Percentiles rank a stretch among this genome's conserved stretches.
Evolutionary conservation across 64 coral and sea anemone species (phyloP).

Genomic region (Dendronephthya gigantea): DNA sequence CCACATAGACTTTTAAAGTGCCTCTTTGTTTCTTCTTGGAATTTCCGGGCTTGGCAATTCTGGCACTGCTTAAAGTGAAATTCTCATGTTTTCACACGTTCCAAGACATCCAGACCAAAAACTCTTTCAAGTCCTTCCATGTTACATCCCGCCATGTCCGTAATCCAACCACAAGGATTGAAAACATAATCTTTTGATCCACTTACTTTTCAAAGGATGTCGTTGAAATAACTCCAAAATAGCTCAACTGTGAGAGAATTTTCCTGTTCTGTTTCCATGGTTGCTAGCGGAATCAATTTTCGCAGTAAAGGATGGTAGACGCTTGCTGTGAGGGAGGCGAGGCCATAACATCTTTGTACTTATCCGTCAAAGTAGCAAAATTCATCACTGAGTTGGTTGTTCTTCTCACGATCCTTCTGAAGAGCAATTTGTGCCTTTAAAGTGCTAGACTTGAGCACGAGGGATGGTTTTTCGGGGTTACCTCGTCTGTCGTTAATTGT

Average conservation of each 20-base stretch:
- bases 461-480: constrained; percentile 42
- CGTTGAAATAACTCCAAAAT: constrained; percentile 46
- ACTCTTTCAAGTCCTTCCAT: constrained; percentile 22
- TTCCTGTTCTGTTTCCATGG: constrained; percentile 37
- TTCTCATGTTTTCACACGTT: constrained; percentile 42
- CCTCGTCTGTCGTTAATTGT: constrained; percentile 44
- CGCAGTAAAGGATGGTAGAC: constrained; percentile 46
- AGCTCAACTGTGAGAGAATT: constrained; percentile 18
- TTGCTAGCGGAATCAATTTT: constrained; percentile 34
- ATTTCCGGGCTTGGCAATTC: neutral
- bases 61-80: constrained; percentile 31
- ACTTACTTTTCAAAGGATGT: constrained; percentile 20
- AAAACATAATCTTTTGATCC: neutral
- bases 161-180: constrained; percentile 32
- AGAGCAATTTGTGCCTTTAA: constrained; percentile 32
- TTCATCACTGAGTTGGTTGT: constrained; percentile 22
- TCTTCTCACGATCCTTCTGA: constrained; percentile 27
- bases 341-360: constrained; percentile 9
- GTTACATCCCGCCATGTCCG: constrained; percentile 43
- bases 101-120: constrained; percentile 11
- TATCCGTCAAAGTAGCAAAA: constrained; percentile 49
- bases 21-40: neutral
- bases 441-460: constrained; percentile 47
- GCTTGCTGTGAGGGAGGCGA: constrained; percentile 45
- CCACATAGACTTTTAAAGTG: constrained; percentile 17